phyloP scores from a whole-genome alignment of 1,140 invertebrate genomes.

The Heliothis subflexa region DNA sequence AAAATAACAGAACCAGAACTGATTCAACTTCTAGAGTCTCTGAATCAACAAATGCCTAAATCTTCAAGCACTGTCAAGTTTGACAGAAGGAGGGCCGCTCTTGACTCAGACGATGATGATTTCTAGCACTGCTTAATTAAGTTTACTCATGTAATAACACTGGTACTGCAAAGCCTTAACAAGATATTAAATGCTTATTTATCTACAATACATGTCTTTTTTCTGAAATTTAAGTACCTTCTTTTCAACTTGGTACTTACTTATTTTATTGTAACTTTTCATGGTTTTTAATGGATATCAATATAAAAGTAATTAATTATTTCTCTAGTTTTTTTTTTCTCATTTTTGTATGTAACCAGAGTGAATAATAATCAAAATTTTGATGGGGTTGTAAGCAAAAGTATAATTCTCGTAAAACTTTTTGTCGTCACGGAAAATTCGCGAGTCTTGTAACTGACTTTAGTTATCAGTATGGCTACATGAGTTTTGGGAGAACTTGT shows the following conservation, averaged over 20 bases:
- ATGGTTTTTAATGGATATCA: not conserved
- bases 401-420: too few species aligned
- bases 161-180: slow-evolving; percentile 44
- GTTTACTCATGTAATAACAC: slow-evolving; percentile 3
- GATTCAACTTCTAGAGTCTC: slow-evolving; percentile 93
- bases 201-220: slow-evolving; percentile 20
- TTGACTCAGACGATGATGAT: slow-evolving; percentile 93
- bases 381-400: too few species aligned
- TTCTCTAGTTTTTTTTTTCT: not conserved
- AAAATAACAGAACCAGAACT: slow-evolving; percentile 95
- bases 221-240: not conserved
- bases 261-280: not conserved
- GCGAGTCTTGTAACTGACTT: too few species aligned
- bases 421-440: too few species aligned
- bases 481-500: too few species aligned
- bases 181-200: slow-evolving; percentile 45
- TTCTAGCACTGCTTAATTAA: slow-evolving; percentile 63
- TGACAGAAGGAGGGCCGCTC: slow-evolving; percentile 93
- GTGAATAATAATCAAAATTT: not conserved
- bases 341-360: not conserved
- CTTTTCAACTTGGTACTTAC: not conserved
- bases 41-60: slow-evolving; percentile 94
- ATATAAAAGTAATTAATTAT: too few species aligned
- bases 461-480: too few species aligned
- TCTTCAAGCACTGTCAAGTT: slow-evolving; percentile 95